phyloP scores from a whole-genome alignment of 2,888 invertebrate species.

The Drosophila macrospina region DNA sequence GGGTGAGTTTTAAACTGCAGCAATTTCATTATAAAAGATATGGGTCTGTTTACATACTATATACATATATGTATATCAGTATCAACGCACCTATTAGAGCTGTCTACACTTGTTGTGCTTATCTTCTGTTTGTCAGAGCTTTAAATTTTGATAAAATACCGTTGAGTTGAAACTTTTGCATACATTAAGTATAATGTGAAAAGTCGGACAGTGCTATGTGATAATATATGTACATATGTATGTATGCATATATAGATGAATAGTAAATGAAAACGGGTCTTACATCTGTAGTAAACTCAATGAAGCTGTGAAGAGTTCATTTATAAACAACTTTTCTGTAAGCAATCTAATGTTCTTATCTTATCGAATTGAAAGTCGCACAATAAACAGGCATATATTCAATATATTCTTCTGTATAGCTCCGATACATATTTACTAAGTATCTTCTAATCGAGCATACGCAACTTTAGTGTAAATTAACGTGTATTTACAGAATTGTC shows the following conservation, averaged over 20 bases:
- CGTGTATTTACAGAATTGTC: conserved; percentile 6
- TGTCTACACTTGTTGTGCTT: conserved; percentile 56
- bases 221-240: not conserved
- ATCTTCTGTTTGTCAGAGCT: conserved; percentile 70
- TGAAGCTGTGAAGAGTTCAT: not conserved
- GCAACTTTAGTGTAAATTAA: not conserved
- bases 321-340: not conserved
- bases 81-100: conserved; percentile 25
- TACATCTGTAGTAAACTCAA: not conserved
- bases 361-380: not conserved
- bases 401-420: too few relatives aligned
- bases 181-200: conserved; percentile 21
- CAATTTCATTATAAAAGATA: not conserved
- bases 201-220: not conserved
- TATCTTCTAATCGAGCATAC: not conserved
- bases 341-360: not conserved
- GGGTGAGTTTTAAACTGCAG: conserved; percentile 56
- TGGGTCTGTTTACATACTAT: not conserved
- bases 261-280: not conserved
- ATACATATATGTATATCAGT: conserved; percentile 7
- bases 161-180: conserved; percentile 42
- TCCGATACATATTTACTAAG: not conserved
- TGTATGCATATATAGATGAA: too few relatives aligned
- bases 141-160: conserved; percentile 70
- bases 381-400: too few relatives aligned